Base-by-base conservation (phyloP, 2,888 invertebrate species). In the Harmothoe impar region DNA sequence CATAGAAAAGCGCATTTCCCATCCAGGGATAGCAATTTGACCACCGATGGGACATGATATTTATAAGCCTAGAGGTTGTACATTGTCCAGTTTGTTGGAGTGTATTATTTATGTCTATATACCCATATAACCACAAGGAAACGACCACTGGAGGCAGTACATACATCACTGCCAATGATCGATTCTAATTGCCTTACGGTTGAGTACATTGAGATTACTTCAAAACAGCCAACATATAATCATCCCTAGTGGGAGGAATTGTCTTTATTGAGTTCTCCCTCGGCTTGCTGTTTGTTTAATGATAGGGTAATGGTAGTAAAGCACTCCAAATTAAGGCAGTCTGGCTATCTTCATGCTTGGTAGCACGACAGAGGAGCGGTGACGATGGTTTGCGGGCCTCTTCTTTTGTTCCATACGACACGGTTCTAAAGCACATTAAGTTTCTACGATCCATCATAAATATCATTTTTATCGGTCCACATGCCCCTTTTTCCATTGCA, bases 191-290 rank as follows among this genome's bases (percentile, higher is more conserved):
- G 62, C 3, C 62, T 15, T n/a, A 20, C 23, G 62, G 62, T n/a
- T 62, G 62, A n/a, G 62, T 62, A 62, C n/a, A 20, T n/a, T 1
- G 62, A 1, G 15, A n/a, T 29, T 0, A 72, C 72, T 29, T 72
- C 29, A 72, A 72, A 72, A 0, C 0, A 15, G 25, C 29, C 72
- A 29, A 0, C 29, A 25, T 25, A 72, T 72, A 72, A 72, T 72
- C 72, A 72, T 15, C 72, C 31, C 25, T n/a, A n/a, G 62, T 15
- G 3, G 72, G 72, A 3, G 72, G 72, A 29, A 72, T 72, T 29
- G 72, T 29, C 72, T 72, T 72, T 72, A 72, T 72, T 72, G 72
- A 72, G 29, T 72, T 72, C n/a, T 72, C 29, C 31, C 72, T n/a
- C 29, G 29, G 29, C 25, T 29, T 5, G 20, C 7, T 72, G 72